Base-by-base conservation (phyloP, 2,113 vertebrate species). In the Chrysochloris asiatica region DNA sequence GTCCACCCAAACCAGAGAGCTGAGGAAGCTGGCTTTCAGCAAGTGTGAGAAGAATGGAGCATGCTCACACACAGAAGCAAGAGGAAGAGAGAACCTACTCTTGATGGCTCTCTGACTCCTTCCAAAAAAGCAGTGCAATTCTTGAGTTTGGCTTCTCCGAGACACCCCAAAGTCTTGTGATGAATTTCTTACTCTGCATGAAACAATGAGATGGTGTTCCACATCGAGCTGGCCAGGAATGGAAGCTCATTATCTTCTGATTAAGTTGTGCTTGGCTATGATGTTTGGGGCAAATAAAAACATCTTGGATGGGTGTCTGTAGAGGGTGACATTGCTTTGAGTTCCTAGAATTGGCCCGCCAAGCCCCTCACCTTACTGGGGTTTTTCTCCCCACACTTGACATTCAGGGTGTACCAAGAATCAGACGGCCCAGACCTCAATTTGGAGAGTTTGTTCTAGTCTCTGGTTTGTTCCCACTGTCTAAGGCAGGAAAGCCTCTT, bases 41-140 rank as follows among this genome's bases (percentile, higher is more conserved):
- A 36, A 14, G 16, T 4, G 3, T 65, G 9, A 8, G 38, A 26
- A 61, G 21, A 43, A 8, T 16, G 79, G 1, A 9, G 17, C 2
- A 36, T 4, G 12, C 4, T 43, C 43, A 36, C 47, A 71, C 28
- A 36, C 16, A n/a, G 33, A 48, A 59, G 14, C 3, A 30, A 3
- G 8, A 36, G 28, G 26, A 38, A 24, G 12, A 8, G 14, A 1
- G 8, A 1, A 0, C n/a, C 17, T 17, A 3, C 41, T 13, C 11
- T 1, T 0, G 5, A 41, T 24, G 12, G 9, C 24, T 67, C 41
- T 69, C 43, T 17, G 2, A 38, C 36, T 63, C 11, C 11, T 56
- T 41, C 38, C 76, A 22, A 69, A 80, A n/a, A 33, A 52, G 54
- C 14, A 54, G 41, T 8, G 3, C 41, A 83, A 76, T 17, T 36